phyloP scores from a whole-genome alignment of 2,113 vertebrate genomes.

The Melanerpes formicivorus region DNA sequence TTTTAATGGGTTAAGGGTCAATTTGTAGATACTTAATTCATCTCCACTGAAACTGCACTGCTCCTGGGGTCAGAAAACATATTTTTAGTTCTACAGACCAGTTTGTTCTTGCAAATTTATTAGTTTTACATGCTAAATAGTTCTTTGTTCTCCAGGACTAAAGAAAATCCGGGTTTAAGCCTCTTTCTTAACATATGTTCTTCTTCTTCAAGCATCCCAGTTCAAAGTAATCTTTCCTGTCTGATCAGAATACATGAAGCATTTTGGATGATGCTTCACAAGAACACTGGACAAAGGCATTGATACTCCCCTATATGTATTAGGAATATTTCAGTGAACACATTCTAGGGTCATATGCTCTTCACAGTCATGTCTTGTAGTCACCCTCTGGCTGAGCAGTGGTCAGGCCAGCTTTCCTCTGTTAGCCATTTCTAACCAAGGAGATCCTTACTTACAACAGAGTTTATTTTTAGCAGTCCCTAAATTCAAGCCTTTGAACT shows the following conservation, averaged over 20 bases:
- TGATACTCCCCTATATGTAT: not conserved
- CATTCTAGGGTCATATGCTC: not conserved
- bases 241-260: not conserved
- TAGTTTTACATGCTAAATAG: not conserved
- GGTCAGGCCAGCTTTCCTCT: not conserved
- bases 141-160: not conserved
- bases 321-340: not conserved
- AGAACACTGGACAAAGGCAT: not conserved
- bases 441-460: not conserved
- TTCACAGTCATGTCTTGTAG: not conserved
- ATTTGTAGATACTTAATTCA: not conserved
- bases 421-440: not conserved
- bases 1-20: not conserved
- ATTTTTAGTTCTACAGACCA: not conserved
- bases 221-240: not conserved
- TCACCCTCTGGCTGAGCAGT: not conserved
- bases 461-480: not conserved
- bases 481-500: not conserved
- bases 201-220: not conserved
- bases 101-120: not conserved
- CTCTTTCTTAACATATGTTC: not conserved
- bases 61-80: not conserved
- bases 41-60: not conserved
- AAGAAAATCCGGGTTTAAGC: conserved; percentile 21
- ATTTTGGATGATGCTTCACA: not conserved